Conservation (phyloP, 2,797 vertebrate genomes). For the Pteropus rufus region DNA sequence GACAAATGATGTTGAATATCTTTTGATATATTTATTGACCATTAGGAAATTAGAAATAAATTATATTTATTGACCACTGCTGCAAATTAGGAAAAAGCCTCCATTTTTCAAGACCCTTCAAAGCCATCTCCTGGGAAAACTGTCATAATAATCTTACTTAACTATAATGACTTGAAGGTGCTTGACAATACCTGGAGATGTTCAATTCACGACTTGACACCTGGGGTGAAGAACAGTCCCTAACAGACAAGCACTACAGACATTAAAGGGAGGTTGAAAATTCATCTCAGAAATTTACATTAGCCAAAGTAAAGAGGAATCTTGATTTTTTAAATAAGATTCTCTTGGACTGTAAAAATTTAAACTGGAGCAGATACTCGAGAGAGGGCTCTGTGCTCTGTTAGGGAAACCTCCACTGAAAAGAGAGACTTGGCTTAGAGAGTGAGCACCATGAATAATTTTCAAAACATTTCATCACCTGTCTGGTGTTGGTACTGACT, state of each 20-base stretch:
- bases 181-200: neutral
- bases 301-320: neutral
- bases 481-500: neutral
- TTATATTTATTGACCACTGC: neutral
- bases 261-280: neutral
- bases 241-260: neutral
- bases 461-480: neutral
- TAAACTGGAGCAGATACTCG: neutral
- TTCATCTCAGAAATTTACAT: neutral
- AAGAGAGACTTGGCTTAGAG: neutral
- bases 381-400: neutral
- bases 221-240: neutral
- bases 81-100: neutral
- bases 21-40: neutral
- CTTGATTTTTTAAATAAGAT: neutral
- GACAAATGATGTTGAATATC: neutral
- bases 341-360: neutral
- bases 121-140: neutral
- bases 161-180: neutral
- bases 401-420: neutral
- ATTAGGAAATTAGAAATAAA: neutral
- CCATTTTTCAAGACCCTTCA: neutral
- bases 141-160: neutral
- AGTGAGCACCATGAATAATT: fast-evolving
- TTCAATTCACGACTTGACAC: neutral